Percentiles rank a stretch among this genome's conserved stretches.
phyloP scores from a whole-genome alignment of 2,888 invertebrate species.

The Boloria euphrosyne region DNA sequence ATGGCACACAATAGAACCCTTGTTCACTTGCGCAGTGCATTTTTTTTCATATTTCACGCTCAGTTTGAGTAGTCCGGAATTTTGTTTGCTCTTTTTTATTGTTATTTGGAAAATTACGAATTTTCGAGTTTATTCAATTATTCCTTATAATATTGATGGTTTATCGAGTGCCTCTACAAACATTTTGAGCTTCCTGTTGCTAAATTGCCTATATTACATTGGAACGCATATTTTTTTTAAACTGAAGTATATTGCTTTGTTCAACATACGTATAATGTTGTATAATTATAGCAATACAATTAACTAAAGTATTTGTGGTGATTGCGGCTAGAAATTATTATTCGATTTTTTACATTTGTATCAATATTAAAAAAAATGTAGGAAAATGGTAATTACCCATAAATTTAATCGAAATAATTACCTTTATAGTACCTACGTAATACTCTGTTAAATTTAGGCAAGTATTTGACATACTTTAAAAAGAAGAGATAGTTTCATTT shows the following conservation, averaged over 20 bases:
- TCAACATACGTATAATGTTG: background rate
- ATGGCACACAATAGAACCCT: conserved; percentile 69
- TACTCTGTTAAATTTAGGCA: too few relatives aligned
- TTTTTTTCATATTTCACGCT: conserved; percentile 76
- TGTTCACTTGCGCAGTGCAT: conserved; percentile 76
- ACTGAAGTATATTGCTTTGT: background rate
- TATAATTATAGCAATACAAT: conserved; percentile 5
- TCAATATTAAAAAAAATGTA: too few relatives aligned
- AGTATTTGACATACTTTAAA: too few relatives aligned
- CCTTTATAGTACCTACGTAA: too few relatives aligned
- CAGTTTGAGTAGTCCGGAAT: conserved; percentile 63
- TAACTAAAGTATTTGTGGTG: background rate
- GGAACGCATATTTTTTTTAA: background rate
- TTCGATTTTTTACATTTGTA: too few relatives aligned
- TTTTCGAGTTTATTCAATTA: conserved; percentile 50
- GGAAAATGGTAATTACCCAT: too few relatives aligned
- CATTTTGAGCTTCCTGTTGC: conserved; percentile 62
- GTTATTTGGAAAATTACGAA: conserved; percentile 40
- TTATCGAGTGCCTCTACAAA: conserved; percentile 58
- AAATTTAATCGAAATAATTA: too few relatives aligned
- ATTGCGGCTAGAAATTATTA: background rate
- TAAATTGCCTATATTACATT: conserved; percentile 30
- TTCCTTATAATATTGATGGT: conserved; percentile 53
- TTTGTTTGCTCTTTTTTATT: conserved; percentile 51
- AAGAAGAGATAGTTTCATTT: background rate